Evolutionary conservation across 2,888 invertebrate genomes (phyloP).

Genomic region (Neocrepidodera transversa): DNA sequence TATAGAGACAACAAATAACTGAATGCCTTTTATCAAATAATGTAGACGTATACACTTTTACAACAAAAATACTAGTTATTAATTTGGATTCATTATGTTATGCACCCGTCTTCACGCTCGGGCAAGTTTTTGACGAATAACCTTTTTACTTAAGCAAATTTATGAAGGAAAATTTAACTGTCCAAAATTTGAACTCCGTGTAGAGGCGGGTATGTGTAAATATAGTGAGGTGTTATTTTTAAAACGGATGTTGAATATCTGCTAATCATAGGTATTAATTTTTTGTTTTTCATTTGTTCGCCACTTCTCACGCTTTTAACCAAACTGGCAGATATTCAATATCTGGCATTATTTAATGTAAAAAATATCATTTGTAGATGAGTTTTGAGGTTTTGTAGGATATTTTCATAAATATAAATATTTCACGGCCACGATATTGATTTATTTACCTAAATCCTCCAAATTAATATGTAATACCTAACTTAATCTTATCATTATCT

Average conservation of each 20-base stretch:
- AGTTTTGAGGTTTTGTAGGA: constrained; percentile 62
- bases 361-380: constrained; percentile 60
- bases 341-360: constrained; percentile 54
- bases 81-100: constrained; percentile 52
- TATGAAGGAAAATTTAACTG: neutral
- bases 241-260: constrained; percentile 50
- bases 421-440: constrained; percentile 54
- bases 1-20: constrained; percentile 60
- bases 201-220: constrained; percentile 32
- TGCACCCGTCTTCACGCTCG: constrained; percentile 24
- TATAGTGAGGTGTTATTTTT: constrained; percentile 58
- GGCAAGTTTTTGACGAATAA: constrained; percentile 10
- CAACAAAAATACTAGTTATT: constrained; percentile 57
- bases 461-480: no score
- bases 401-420: constrained; percentile 62
- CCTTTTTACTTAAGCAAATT: constrained; percentile 9
- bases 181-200: constrained; percentile 2
- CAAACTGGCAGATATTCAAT: constrained; percentile 47
- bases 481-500: no score
- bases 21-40: constrained; percentile 62
- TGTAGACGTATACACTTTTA: constrained; percentile 62
- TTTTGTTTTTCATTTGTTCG: constrained; percentile 43
- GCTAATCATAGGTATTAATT: constrained; percentile 34
- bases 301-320: constrained; percentile 46
- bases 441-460: constrained; percentile 7